Base-by-base conservation (phyloP, 2,113 vertebrate species). In the Rhinolophus ferrumequinum region DNA sequence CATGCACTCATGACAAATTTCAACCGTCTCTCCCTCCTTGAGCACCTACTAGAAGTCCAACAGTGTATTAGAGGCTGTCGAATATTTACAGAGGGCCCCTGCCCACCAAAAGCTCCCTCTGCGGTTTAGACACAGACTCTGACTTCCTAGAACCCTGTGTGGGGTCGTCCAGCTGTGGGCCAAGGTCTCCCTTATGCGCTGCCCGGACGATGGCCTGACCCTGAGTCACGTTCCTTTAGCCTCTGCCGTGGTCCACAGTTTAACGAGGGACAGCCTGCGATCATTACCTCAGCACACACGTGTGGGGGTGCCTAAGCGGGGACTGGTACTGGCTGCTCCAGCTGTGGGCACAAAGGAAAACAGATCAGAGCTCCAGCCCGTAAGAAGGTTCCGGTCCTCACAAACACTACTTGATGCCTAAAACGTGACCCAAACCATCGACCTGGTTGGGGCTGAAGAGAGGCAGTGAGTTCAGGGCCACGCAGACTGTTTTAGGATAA, bases 241-340 rank as follows among this genome's bases (percentile, higher is more conserved):
- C 72, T 88, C 52, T 21, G 26, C 1, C 12, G 0, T 0, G 6
- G 6, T 13, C 85, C 38, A 50, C 26, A 6, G 15, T 0, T 44
- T 16, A 15, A 44, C 0, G 2, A 69, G 60, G 80, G 62, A 14
- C 38, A 38, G n/a, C 38, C 58, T 14, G 54, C 6, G 8, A 1
- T 41, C 35, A 4, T 21, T 21, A 2, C 4, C 38, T 64, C 16
- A 26, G 19, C 8, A 30, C 47, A 19, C 16, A 4, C 0, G 8
- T 6, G 1, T 21, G 19, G 52, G 19, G 47, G 9, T n/a, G 11
- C 30, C 47, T n/a, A 10, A 24, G 33, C 3, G 4, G 3, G 1
- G 10, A 1, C 26, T 14, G 64, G 16, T 13, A n/a, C 41, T 56
- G 47, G 16, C 76, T 44, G 35, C 28, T 41, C 35, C 35, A 47